Evolutionary conservation across 2,888 invertebrate genomes (phyloP).

Genomic region (Alsophila aescularia): DNA sequence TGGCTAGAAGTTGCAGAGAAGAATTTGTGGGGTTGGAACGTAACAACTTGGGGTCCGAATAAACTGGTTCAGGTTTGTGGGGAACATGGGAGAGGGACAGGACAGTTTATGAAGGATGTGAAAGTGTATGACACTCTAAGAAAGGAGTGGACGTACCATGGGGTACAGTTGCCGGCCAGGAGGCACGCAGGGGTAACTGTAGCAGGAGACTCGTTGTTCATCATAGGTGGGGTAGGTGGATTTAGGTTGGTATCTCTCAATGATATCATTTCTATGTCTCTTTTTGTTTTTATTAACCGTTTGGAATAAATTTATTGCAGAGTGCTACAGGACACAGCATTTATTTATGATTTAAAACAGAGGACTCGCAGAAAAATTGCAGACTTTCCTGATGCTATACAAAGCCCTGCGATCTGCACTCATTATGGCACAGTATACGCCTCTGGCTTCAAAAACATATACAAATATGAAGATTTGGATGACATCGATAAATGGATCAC

Average conservation of each 20-base stretch:
- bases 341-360: conserved; percentile 63
- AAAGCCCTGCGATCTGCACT: conserved; percentile 66
- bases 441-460: conserved; percentile 63
- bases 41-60: conserved; percentile 64
- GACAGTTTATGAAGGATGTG: conserved; percentile 65
- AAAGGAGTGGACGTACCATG: conserved; percentile 66
- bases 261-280: background rate
- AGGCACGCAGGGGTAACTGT: conserved; percentile 68
- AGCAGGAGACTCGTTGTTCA: conserved; percentile 58
- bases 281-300: background rate
- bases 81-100: conserved; percentile 69
- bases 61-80: conserved; percentile 70
- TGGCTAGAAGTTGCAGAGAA: conserved; percentile 71
- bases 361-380: conserved; percentile 59
- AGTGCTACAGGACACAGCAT: conserved; percentile 60
- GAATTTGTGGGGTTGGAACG: conserved; percentile 74
- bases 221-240: conserved; percentile 74
- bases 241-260: conserved; percentile 65
- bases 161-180: conserved; percentile 61
- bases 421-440: conserved; percentile 61
- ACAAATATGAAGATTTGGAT: conserved; percentile 56
- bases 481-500: conserved; percentile 54
- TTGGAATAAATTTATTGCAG: conserved; percentile 59
- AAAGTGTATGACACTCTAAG: conserved; percentile 66
- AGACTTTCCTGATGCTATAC: conserved; percentile 66